Evolutionary conservation across 1,140 invertebrate species (phyloP).

Genomic region (Drosophila teissieri): DNA sequence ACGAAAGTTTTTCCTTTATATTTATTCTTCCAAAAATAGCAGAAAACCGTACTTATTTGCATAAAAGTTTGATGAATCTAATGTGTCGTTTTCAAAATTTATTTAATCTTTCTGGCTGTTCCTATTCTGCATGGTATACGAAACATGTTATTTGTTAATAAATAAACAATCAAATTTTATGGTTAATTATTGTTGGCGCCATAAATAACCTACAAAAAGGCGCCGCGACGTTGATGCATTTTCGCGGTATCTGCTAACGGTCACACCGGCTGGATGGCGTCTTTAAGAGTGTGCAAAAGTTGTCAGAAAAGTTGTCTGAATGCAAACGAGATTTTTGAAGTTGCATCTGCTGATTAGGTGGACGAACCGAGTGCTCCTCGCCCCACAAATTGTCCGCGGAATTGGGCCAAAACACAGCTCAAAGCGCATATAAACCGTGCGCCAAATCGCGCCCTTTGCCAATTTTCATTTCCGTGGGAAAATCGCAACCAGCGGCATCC

Average conservation of each 20-base stretch:
- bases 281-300: not conserved
- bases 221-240: no score
- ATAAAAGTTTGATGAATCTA: no score
- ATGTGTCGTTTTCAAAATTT: no score
- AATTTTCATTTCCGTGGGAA: not conserved
- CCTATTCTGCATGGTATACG: no score
- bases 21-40: no score
- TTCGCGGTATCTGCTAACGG: not conserved
- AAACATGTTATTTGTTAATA: not conserved
- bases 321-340: constrained; percentile 19
- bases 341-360: not conserved
- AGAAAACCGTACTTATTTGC: no score
- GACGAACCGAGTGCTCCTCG: not conserved
- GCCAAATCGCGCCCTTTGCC: not conserved
- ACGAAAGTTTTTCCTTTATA: no score
- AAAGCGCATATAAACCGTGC: not conserved
- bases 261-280: constrained; percentile 15
- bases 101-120: no score
- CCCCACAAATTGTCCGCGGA: not conserved
- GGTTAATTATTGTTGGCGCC: not conserved
- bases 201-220: not conserved
- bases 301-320: constrained; percentile 10
- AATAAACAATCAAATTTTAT: not conserved
- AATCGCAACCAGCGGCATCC: constrained; percentile 8
- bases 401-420: not conserved